A percentile compares a stretch with the other conserved stretches of the same genome.
phyloP scores from a whole-genome alignment of 2,113 vertebrate genomes.

The Python bivittatus region DNA sequence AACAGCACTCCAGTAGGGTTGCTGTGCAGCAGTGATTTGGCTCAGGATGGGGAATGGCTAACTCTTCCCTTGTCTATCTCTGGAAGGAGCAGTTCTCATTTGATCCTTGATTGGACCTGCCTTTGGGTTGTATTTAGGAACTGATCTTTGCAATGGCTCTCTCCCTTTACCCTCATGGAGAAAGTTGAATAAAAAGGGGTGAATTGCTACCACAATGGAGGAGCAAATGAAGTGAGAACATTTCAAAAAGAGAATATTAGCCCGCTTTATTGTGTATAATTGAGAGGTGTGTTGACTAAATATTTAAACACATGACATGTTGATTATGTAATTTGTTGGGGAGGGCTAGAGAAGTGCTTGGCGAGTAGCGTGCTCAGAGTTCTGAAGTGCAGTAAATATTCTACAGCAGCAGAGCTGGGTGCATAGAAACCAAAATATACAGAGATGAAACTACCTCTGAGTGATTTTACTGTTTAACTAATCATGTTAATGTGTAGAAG shows the following conservation, averaged over 20 bases:
- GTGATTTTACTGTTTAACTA: background rate
- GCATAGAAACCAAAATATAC: slow-evolving; percentile 54
- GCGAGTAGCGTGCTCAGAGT: slow-evolving; percentile 41
- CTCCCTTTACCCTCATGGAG: background rate
- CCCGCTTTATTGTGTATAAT: fast-evolving
- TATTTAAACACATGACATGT: slow-evolving; percentile 14
- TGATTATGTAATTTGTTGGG: slow-evolving; percentile 43
- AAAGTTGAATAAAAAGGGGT: background rate
- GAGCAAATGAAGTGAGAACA: background rate
- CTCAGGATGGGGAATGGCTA: slow-evolving; percentile 26
- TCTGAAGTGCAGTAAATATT: slow-evolving; percentile 61
- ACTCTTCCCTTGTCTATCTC: slow-evolving; percentile 15
- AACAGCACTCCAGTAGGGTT: slow-evolving; percentile 35
- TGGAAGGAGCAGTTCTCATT: background rate
- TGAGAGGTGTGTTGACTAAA: background rate
- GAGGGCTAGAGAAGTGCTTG: background rate
- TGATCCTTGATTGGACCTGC: background rate
- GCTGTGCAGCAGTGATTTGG: background rate
- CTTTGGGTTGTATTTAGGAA: background rate
- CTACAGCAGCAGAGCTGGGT: slow-evolving; percentile 34
- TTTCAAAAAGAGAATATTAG: fast-evolving
- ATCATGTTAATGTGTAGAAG: background rate
- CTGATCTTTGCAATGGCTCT: fast-evolving
- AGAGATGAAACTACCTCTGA: slow-evolving; percentile 11
- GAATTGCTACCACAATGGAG: background rate